Conservation (phyloP, 2,888 invertebrate species). For the Catocala sponsa region DNA sequence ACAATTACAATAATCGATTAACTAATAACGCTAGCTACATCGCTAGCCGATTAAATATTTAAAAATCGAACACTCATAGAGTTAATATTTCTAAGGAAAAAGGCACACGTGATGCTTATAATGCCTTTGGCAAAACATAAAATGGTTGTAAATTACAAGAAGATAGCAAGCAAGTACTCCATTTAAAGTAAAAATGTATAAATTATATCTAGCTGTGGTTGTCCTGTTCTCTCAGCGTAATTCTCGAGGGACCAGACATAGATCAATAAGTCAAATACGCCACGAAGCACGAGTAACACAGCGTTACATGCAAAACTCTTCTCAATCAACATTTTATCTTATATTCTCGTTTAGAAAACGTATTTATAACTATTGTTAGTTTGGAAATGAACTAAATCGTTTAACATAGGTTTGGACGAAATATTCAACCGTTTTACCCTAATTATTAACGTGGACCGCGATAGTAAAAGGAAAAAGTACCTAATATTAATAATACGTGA, state of each 20-base stretch:
- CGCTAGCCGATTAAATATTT: not conserved
- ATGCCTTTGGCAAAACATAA: not conserved
- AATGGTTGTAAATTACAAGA: no score
- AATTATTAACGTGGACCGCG: slow-evolving; percentile 9
- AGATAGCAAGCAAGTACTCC: not conserved
- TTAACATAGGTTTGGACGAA: not conserved
- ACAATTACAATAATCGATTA: no score
- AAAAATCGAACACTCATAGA: not conserved
- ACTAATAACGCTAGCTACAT: no score
- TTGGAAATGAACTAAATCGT: not conserved
- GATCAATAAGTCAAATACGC: slow-evolving; percentile 44
- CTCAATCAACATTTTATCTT: slow-evolving; percentile 1
- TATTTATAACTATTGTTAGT: not conserved
- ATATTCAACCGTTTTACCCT: slow-evolving; percentile 8
- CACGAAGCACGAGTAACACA: slow-evolving; percentile 30
- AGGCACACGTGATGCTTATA: no score
- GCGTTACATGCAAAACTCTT: slow-evolving; percentile 25
- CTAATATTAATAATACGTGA: slow-evolving; percentile 25
- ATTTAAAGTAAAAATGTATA: slow-evolving; percentile 11
- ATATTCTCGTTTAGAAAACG: not conserved
- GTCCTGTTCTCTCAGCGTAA: slow-evolving; percentile 34
- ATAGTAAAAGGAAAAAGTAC: slow-evolving; percentile 43
- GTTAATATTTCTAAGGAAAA: not conserved
- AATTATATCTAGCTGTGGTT: slow-evolving; percentile 19
- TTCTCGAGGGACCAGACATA: slow-evolving; percentile 42